Evolutionary conservation across 2,113 vertebrate species (phyloP), one percentile per base, ranked within the genome.

Genomic region (Colossoma macropomum): DNA sequence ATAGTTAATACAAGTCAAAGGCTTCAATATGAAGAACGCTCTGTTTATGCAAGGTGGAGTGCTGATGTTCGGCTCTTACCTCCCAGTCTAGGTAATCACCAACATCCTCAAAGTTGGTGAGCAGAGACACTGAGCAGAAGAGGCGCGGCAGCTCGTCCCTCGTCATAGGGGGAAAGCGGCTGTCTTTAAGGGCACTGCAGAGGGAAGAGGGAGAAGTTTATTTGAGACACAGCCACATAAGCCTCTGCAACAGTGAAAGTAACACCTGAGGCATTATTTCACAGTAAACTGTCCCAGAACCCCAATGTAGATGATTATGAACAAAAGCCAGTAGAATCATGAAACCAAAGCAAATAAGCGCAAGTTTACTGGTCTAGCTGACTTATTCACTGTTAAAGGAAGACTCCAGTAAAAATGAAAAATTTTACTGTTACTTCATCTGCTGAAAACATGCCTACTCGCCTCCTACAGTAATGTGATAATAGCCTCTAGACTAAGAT

Each of bases 181-280:
- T 99, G 95, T 99, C 98, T 98, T 99, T 99, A 99, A 99, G 98
- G 97, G 98, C 98, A 98, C 98, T 99, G 96, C 88, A 90, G 86
- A 90, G 89, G 87, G 5, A 76, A 74, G 69, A 79, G 80, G 52
- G 52, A 17, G 8, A 0, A 10, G 23, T 25, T 13, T 27, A 41
- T 75, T 77, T 30, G 50, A n/a, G 65, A 77, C n/a, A 77, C 45
- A 83, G 21, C 27, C 62, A 66, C 13, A 10, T 3, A 4, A 73
- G 30, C 28, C 13, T 62, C 17, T 12, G 5, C n/a, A 27, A 25
- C 27, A 65, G 6, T 8, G 7, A n/a, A 21, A 3, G 21, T 9
- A 9, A 1, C 9, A 16, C 3, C 15, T n/a, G 25, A 30, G 28
- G 25, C 10, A 10, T 3, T 19, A 32, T 32, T 68, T 28, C 62